Percentiles rank a stretch among this genome's conserved stretches.
phyloP scores from a whole-genome alignment of 2,113 vertebrate genomes.

The Rutilus rutilus region DNA sequence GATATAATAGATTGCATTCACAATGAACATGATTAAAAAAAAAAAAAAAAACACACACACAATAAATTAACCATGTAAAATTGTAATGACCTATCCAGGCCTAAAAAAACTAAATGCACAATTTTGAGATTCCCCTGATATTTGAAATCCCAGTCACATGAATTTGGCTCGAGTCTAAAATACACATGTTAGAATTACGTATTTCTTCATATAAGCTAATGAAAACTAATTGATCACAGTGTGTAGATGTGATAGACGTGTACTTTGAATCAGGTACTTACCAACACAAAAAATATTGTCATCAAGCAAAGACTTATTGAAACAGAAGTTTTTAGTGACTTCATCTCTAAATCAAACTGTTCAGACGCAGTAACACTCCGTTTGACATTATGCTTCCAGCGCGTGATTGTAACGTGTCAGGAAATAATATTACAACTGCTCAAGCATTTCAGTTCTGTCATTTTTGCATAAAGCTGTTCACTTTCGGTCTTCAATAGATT shows the following conservation, averaged over 20 bases:
- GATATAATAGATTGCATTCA: background rate
- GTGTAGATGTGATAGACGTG: background rate
- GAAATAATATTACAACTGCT: constrained; percentile 17
- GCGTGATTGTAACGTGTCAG: constrained; percentile 11
- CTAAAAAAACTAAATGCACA: background rate
- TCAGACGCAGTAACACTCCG: background rate
- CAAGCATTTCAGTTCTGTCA: background rate
- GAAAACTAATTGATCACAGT: background rate
- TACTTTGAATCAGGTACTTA: background rate
- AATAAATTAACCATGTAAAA: background rate
- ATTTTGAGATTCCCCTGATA: background rate
- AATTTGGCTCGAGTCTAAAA: background rate
- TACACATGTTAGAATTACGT: background rate
- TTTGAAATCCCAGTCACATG: background rate
- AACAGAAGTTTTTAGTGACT: constrained; percentile 9
- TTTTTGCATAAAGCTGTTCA: background rate
- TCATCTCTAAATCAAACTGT: constrained; percentile 25
- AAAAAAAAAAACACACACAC: too few species aligned
- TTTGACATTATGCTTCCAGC: background rate
- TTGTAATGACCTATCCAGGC: background rate
- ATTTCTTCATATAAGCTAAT: background rate
- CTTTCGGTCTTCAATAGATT: background rate
- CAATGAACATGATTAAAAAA: background rate
- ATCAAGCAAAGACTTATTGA: constrained; percentile 3
- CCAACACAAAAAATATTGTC: background rate